A percentile compares a stretch with the other conserved stretches of the same genome.
Conservation (phyloP, 2,113 vertebrate genomes). For the Micromys minutus region DNA sequence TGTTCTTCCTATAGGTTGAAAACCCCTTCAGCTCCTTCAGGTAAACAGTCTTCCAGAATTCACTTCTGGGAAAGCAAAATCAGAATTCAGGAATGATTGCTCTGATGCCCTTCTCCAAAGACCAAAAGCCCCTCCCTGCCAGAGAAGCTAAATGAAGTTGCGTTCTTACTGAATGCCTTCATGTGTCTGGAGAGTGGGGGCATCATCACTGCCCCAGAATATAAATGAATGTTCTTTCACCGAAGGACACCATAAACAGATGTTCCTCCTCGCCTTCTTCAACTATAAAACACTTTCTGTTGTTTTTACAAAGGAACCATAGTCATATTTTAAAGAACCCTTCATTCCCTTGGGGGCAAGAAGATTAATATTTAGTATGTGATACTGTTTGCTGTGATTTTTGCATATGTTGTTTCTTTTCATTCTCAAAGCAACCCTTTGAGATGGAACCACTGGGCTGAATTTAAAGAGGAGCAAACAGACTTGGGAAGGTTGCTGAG, state of each 20-base stretch:
- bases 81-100: constrained; percentile 23
- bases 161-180: neutral
- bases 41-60: neutral
- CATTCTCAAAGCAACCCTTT: constrained; percentile 32
- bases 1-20: too few species aligned
- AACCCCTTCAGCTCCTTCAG: too few species aligned
- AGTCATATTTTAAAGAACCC: constrained; percentile 42
- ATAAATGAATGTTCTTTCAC: constrained; percentile 60
- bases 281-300: constrained; percentile 63
- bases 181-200: constrained; percentile 28
- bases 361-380: constrained; percentile 47
- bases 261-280: constrained; percentile 34
- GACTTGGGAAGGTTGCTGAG: neutral
- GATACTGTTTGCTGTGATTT: neutral
- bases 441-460: neutral
- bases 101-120: neutral
- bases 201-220: constrained; percentile 46
- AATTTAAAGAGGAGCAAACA: neutral
- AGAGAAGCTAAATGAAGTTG: constrained; percentile 16
- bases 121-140: neutral
- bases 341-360: constrained; percentile 23
- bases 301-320: constrained; percentile 47
- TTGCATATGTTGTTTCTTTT: constrained; percentile 47
- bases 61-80: constrained; percentile 5
- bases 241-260: constrained; percentile 65